Base-by-base conservation (phyloP, 2,113 vertebrate genomes). In the Cepphus grylle region DNA sequence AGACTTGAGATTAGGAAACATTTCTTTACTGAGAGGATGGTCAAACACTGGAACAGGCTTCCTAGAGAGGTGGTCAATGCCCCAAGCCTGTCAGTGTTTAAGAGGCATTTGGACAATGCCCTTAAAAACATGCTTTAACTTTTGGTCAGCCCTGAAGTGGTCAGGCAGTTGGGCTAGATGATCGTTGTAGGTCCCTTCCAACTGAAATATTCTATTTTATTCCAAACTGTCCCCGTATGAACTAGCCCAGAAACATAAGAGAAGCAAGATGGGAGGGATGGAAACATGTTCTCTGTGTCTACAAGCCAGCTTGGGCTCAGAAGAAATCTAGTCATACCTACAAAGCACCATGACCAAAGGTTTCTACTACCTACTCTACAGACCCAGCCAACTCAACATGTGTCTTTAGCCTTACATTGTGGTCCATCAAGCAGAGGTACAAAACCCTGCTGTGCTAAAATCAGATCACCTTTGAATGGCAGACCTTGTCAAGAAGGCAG, bases 351-450 rank as follows among this genome's bases (percentile, higher is more conserved):
- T n/a, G 11, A 40, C 17, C 27, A 82, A 86, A 77, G 27, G 53
- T 40, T 82, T 56, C 30, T 56, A 36, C 38, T 62, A 43, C 29
- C 22, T 63, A 17, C 22, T 30, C n/a, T 77, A 30, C 26, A 77
- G 62, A 80, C 2, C 1, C 34, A 90, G 36, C 23, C 45, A 65
- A 52, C 27, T 61, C 4, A 2, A 40, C 1, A 0, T 11, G 10
- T 13, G 8, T 26, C 58, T 73, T 86, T n/a, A 91, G 59, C 22
- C n/a, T 86, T 79, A 59, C 45, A 47, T 67, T 86, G 47, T 81
- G 10, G 9, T 20, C 18, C 32, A 62, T 19, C 18, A 38, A 78
- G 38, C 36, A 65, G 27, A 90, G 32, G 15, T 47, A 58, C 15
- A 71, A 95, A 88, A 77, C 8, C 5, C 30, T 58, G 20, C 13